phyloP scores from a whole-genome alignment of 2,888 invertebrate species.

The Quadroppia sp. region DNA sequence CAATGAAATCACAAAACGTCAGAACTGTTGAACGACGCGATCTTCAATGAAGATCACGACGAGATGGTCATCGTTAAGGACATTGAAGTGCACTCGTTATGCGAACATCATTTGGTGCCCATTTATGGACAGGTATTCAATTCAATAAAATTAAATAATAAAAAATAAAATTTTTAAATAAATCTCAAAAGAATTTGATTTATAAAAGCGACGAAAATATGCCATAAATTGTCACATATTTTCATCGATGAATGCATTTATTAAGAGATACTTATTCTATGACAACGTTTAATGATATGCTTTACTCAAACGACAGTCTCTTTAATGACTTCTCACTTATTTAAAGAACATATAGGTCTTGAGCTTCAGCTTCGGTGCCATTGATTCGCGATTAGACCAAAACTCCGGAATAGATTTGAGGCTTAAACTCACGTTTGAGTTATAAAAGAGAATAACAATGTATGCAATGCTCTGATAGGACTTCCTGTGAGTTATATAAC shows the following conservation, averaged over 20 bases:
- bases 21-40: conserved; percentile 93
- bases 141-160: neutral
- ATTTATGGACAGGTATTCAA: conserved; percentile 71
- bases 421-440: neutral
- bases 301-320: neutral
- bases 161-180: too few species aligned
- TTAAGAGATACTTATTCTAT: conserved; percentile 18
- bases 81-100: conserved; percentile 99
- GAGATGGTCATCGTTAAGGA: conserved; percentile 99
- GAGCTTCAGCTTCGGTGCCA: too few species aligned
- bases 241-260: neutral
- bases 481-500: conserved; percentile 14
- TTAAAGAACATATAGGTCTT: too few species aligned
- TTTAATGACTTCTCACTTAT: too few species aligned
- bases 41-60: conserved; percentile 98
- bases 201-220: too few species aligned
- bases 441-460: neutral
- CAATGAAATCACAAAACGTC: too few species aligned
- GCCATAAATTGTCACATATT: neutral
- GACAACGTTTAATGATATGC: conserved; percentile 14
- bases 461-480: conserved; percentile 20
- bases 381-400: neutral
- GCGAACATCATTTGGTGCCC: conserved; percentile 97
- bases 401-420: neutral
- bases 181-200: too few species aligned